Conservation (phyloP, 2,888 invertebrate genomes). For the Chesias legatella region DNA sequence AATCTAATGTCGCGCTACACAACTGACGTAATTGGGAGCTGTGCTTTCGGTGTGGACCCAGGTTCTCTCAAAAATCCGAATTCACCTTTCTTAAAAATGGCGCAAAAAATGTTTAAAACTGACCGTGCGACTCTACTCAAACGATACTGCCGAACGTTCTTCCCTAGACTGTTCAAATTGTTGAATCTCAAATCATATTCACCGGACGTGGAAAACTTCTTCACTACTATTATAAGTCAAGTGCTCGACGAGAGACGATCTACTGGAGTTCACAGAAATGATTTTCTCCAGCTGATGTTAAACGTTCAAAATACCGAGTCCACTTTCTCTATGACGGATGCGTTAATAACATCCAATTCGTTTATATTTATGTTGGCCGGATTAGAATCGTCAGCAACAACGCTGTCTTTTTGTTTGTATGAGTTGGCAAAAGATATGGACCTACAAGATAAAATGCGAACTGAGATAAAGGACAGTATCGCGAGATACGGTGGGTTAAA, state of each 20-base stretch:
- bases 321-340: conserved; percentile 65
- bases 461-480: conserved; percentile 57
- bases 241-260: conserved; percentile 60
- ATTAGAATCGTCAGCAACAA: conserved; percentile 67
- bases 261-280: conserved; percentile 53
- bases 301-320: conserved; percentile 63
- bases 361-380: conserved; percentile 77
- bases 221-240: conserved; percentile 62
- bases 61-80: conserved; percentile 58
- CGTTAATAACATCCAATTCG: conserved; percentile 71
- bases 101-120: conserved; percentile 68
- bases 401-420: conserved; percentile 69
- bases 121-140: conserved; percentile 59
- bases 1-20: conserved; percentile 64
- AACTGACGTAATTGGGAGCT: conserved; percentile 72
- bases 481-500: conserved; percentile 51
- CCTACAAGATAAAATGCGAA: conserved; percentile 55
- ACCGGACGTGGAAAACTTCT: conserved; percentile 62
- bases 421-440: conserved; percentile 64
- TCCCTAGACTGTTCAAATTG: conserved; percentile 63
- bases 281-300: conserved; percentile 73
- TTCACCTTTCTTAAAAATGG: conserved; percentile 70
- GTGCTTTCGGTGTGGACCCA: conserved; percentile 70
- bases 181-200: conserved; percentile 68
- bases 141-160: conserved; percentile 67